Base-by-base conservation (phyloP, 2,797 vertebrate species). In the Bovichtus variegatus region DNA sequence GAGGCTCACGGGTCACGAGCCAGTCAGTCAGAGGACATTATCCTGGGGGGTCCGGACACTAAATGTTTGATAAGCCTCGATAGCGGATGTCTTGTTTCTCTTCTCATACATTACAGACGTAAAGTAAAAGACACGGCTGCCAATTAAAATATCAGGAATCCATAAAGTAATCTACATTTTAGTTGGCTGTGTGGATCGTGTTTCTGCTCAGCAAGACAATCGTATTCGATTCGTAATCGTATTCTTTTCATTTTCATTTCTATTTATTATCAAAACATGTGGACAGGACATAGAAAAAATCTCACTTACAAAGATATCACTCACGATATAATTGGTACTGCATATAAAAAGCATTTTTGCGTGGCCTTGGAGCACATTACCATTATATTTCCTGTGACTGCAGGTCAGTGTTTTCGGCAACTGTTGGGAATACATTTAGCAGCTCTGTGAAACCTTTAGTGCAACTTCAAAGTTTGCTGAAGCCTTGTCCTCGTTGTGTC, bases 11-110 rank as follows among this genome's bases (percentile, higher is more conserved):
- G 84, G 82, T 88, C 86, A 83, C 91, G 88, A 83, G 54, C 70
- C 84, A 75, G 85, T 90, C 88, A 89, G 76, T 80, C 81, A 73
- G 82, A 89, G 84, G 82, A 83, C 72, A 78, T 88, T 91, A 82
- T 88, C 76, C 53, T 6, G 23, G 57, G 44, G 70, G 85, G 78
- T 70, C 80, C 75, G 85, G 67, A 82, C 27, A 41, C 84, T 92
- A 82, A 92, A 91, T 91, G 84, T 90, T 92, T 92, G 73, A 92
- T 91, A 81, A 84, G 71, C 62, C 74, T 70, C 7, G 0, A 72
- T 74, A 87, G 76, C 72, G 63, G 87, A 91, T 81, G 85, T 90
- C 88, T 84, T 80, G 70, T 82, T 83, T 65, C 64, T 82, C 59
- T 49, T 76, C 76, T 84, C 65, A 41, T 62, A 75, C 66, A 50